These are phyloP conservation scores for Drosophila serrata DNA, from an alignment of 1,140 invertebrate genomes.

Conservation along the genomic window DNA sequence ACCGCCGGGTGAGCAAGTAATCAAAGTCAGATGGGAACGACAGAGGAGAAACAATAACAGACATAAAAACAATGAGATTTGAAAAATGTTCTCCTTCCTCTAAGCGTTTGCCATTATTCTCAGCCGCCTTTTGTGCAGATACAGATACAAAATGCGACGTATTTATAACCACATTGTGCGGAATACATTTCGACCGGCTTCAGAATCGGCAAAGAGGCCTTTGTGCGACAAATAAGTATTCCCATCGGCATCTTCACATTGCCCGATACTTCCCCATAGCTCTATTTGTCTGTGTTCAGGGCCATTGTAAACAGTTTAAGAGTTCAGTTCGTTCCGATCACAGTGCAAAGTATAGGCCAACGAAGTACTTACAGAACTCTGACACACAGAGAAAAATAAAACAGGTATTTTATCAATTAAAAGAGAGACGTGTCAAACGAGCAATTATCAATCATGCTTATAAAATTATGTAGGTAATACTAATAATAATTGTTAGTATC, in stretches of 20 bases:
- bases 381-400: constrained; percentile 13
- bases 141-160: constrained; percentile 14
- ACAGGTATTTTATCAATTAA: background rate
- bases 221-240: constrained; percentile 51
- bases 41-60: constrained; percentile 11
- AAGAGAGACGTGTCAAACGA: background rate
- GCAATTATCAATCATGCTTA: background rate
- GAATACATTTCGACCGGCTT: constrained; percentile 47
- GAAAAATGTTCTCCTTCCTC: constrained; percentile 30
- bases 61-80: constrained; percentile 51
- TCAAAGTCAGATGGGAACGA: background rate
- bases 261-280: constrained; percentile 51
- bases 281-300: constrained; percentile 50
- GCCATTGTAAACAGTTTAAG: constrained; percentile 76
- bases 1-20: background rate
- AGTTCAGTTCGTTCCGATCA: constrained; percentile 40
- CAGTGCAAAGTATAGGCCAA: constrained; percentile 49
- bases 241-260: constrained; percentile 10
- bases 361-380: constrained; percentile 11
- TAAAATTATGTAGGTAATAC: background rate
- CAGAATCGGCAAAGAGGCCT: constrained; percentile 53
- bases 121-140: constrained; percentile 34
- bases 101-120: constrained; percentile 54
- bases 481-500: no score
- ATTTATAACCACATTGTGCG: constrained; percentile 42